Evolutionary conservation across 1,140 invertebrate genomes (phyloP).

Genomic region (Ptiloglossa arizonensis): DNA sequence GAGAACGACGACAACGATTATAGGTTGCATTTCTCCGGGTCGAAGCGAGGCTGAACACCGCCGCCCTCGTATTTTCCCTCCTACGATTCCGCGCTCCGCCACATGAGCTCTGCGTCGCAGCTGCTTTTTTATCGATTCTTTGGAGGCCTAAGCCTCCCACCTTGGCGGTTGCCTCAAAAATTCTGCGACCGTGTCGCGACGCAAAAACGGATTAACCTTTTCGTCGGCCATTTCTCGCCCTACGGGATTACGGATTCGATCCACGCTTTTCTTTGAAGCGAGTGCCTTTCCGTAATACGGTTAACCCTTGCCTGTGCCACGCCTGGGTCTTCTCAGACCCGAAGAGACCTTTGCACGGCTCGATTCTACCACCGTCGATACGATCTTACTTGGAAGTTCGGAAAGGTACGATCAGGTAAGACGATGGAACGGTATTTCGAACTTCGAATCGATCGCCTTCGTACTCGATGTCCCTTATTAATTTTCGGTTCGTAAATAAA

Average conservation of each 20-base stretch:
- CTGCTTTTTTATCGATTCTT: constrained; percentile 41
- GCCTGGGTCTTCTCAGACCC: too few species aligned
- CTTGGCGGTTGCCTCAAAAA: constrained; percentile 5
- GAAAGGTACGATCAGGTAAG: too few species aligned
- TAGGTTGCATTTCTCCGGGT: constrained; percentile 15
- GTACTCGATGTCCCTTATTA: neutral
- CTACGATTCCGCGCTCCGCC: constrained; percentile 33
- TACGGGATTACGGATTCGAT: neutral
- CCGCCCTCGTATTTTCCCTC: constrained; percentile 51
- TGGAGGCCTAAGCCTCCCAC: constrained; percentile 15
- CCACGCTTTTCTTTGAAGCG: too few species aligned
- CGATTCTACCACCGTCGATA: too few species aligned
- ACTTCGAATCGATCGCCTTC: neutral
- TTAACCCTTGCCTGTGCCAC: too few species aligned
- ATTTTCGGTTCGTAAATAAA: constrained; percentile 1
- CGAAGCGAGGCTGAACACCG: constrained; percentile 40
- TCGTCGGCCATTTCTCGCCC: neutral
- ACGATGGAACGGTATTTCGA: neutral
- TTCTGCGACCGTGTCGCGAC: neutral
- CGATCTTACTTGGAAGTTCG: too few species aligned
- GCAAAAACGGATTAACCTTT: neutral
- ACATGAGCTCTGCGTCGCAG: constrained; percentile 21
- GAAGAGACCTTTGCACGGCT: too few species aligned
- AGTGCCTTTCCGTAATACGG: too few species aligned
- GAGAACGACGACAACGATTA: too few species aligned